Base-by-base conservation (phyloP, 2,888 invertebrate genomes). In the Heliconius ethilla region DNA sequence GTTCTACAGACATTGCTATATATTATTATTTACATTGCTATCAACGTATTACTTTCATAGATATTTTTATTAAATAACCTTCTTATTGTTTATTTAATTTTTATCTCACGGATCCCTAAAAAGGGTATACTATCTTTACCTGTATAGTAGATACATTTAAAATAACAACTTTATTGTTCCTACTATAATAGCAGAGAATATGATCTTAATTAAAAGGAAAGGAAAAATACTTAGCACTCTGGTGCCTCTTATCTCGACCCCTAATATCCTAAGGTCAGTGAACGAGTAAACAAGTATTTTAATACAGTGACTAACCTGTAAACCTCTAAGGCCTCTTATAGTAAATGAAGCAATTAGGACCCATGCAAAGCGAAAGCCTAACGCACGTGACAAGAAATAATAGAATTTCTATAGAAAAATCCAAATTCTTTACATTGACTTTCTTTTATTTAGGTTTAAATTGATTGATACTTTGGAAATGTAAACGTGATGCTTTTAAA, bases 201-300 rank as follows among this genome's bases (percentile, higher is more conserved):
- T 27, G 27, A 27, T 27, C 27, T 1, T 27, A 27, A 27, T 2
- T 27, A 27, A 27, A 27, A 27, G 27, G 27, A 27, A 27, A 27
- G 27, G 10, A 62, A 25, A 62, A 10, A 25, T 10, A 62, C 0
- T 25, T 25, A 13, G n/a, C 63, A 15, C 63, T 27, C 63, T 2
- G 2, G 5, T 27, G 9, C 13, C 40, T 40, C 6, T 25, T 40
- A 18, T 13, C 22, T 37, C 13, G 72, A 72, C 33, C 59, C 33
- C 27, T 15, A 72, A 72, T 59, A 37, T n/a, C 9, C 11, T 33
- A n/a, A 70, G 70, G 70, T 76, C 70, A 63, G 29, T 72, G 59
- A 72, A 72, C 72, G 33, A 59, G 11, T 72, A 59, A 13, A 45
- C 65, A 51, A 33, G n/a, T 25, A 5, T 22, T 27, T 63, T 22